These are phyloP conservation scores for Smittia sp. DNA, from an alignment of 2,888 invertebrate species.

Conservation along the genomic window DNA sequence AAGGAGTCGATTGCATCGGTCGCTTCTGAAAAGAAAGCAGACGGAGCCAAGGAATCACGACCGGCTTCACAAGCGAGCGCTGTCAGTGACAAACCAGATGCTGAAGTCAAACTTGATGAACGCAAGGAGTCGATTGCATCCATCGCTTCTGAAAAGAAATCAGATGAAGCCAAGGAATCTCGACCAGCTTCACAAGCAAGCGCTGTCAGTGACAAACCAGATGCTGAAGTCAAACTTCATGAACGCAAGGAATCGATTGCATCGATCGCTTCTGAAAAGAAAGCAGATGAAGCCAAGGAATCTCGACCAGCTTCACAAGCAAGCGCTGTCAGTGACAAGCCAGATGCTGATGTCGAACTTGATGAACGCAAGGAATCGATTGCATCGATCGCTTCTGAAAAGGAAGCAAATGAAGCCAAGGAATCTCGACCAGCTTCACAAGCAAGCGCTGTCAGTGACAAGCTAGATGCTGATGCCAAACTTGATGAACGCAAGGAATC, in stretches of 20 bases:
- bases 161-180: constrained; percentile 38
- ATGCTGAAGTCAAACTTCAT: neutral
- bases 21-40: constrained; percentile 11
- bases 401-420: neutral
- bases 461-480: neutral
- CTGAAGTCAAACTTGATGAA: constrained; percentile 3
- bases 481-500: constrained; percentile 8
- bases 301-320: constrained; percentile 42
- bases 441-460: constrained; percentile 42
- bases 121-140: constrained; percentile 22
- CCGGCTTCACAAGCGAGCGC: constrained; percentile 42
- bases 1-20: constrained; percentile 13
- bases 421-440: constrained; percentile 42
- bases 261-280: constrained; percentile 1
- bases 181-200: constrained; percentile 42
- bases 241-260: constrained; percentile 35
- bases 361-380: constrained; percentile 22
- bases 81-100: neutral
- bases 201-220: constrained; percentile 40
- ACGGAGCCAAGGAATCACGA: constrained; percentile 33
- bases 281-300: constrained; percentile 29
- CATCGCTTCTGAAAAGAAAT: constrained; percentile 4
- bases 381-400: constrained; percentile 15
- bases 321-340: constrained; percentile 40
- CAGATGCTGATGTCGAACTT: constrained; percentile 12